A percentile compares a stretch with the other conserved stretches of the same genome.
phyloP scores from a whole-genome alignment of 2,113 vertebrate genomes.

The Crotalus viridis region DNA sequence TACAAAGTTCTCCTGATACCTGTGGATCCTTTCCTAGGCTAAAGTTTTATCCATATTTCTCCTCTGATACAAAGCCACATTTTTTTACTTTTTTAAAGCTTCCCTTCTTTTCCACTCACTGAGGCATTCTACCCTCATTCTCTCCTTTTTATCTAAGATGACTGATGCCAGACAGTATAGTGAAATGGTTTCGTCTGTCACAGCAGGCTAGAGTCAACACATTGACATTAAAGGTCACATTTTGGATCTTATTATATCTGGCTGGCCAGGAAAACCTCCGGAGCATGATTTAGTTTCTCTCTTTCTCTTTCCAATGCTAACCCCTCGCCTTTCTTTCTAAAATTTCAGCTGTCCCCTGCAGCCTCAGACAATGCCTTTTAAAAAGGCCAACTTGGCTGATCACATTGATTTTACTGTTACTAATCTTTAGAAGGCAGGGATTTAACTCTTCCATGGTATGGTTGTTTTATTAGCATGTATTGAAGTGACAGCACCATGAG shows the following conservation, averaged over 20 bases:
- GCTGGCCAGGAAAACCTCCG: conserved; percentile 38
- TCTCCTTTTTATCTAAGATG: background rate
- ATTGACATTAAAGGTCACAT: conserved; percentile 56
- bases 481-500: background rate
- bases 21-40: background rate
- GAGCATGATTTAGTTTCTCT: conserved; percentile 4
- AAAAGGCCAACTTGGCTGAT: conserved; percentile 21
- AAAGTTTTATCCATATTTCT: background rate
- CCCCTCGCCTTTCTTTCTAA: conserved; percentile 10
- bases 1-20: background rate
- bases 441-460: background rate
- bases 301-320: conserved; percentile 27
- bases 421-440: background rate
- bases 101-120: background rate
- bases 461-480: background rate
- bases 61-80: background rate
- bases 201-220: conserved; percentile 30
- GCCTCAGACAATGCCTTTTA: conserved; percentile 41
- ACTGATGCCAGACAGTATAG: background rate
- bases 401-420: conserved; percentile 8
- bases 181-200: conserved; percentile 41
- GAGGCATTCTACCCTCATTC: background rate
- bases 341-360: background rate
- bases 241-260: conserved; percentile 26
- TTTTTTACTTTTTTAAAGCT: background rate